Base-by-base conservation (phyloP, 30 jellyfish, hydroid and myxozoan species). In the Aurelia coerulea region DNA sequence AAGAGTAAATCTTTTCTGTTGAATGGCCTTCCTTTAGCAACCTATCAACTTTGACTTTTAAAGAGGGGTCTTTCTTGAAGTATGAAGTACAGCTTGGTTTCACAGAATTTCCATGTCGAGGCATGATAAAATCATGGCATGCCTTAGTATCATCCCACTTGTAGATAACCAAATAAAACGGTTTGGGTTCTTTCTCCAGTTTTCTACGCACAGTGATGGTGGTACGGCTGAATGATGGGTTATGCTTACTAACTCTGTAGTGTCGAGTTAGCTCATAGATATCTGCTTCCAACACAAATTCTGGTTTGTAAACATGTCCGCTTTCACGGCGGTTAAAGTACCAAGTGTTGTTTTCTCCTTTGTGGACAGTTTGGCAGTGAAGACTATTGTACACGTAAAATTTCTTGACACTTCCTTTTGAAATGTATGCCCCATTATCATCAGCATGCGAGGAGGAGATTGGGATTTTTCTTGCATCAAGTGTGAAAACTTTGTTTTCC, bases 381-480 rank as follows among this genome's bases (percentile, higher is more conserved):
- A 14, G 15, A 16, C 46, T 41, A 2, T 46, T 32, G 19, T 0
- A 73, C 31, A 73, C 29, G 18, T 46, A 73, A 5, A 13, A 46
- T 51, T 73, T 73, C 54, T 50, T n/a, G n/a, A n/a, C n/a, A n/a
- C n/a, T n/a, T n/a, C n/a, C n/a, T n/a, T n/a, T n/a, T n/a, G n/a
- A n/a, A 35, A 73, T 46, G 18, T 73, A 73, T 19, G 84, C 84
- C 16, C 84, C 84, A 50, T 73, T 73, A 32, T 73, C 84, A 42
- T 73, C 84, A 32, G 75, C 19, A 17, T 37, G 29, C 4, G 73
- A 16, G 18, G 83, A 59, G 19, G 68, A 16, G 31, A 59, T 59
- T 59, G 68, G 31, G 31, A 59, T 59, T 59, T 59, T 19, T 5
- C 68, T 16, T 14, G 68, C 68, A 59, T 59, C 68, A 2, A 59